phyloP scores from a whole-genome alignment of 1,140 invertebrate species.

The Polyergus mexicanus region DNA sequence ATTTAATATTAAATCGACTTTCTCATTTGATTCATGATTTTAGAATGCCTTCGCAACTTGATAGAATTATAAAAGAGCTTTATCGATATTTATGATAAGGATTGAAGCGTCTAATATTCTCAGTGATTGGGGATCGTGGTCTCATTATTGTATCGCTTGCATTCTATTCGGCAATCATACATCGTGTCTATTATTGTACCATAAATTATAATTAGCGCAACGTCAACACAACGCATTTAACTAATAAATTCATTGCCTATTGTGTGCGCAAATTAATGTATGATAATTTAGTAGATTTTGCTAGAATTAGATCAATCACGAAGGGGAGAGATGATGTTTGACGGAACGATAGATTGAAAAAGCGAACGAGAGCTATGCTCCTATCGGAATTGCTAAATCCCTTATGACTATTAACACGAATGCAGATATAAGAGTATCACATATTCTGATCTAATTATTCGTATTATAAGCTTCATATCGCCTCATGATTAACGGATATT shows the following conservation, averaged over 20 bases:
- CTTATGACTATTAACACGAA: conserved; percentile 44
- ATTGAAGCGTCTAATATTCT: not conserved
- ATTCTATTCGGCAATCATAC: conserved; percentile 66
- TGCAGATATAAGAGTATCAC: conserved; percentile 56
- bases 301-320: conserved; percentile 70
- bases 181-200: conserved; percentile 68
- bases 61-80: not conserved
- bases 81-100: not conserved
- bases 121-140: not conserved
- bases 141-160: conserved; percentile 49
- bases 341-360: conserved; percentile 57
- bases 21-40: not conserved
- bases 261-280: conserved; percentile 74
- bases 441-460: conserved; percentile 59
- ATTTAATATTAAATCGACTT: not conserved
- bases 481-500: conserved; percentile 45
- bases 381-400: conserved; percentile 47
- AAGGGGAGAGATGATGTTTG: conserved; percentile 48
- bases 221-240: conserved; percentile 72
- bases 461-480: conserved; percentile 49
- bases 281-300: conserved; percentile 72
- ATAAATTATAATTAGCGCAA: conserved; percentile 74
- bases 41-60: not conserved
- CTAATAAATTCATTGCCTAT: conserved; percentile 75
- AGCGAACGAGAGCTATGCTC: conserved; percentile 63